Percentiles rank a stretch among this genome's conserved stretches.
Conservation (phyloP, 64 coral and sea anemone species). For the Montipora efflorescens region DNA sequence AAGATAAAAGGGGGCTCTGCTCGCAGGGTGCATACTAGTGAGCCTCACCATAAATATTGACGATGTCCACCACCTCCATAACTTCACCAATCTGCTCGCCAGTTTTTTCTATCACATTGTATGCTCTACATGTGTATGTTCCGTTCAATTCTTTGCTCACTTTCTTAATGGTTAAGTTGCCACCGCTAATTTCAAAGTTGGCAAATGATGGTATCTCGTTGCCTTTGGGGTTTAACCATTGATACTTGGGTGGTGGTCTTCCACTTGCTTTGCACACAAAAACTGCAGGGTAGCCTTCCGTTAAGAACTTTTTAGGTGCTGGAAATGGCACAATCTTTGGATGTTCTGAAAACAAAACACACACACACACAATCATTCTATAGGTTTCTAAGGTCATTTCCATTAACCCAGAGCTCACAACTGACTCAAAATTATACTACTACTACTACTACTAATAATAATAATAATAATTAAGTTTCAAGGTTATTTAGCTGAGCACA, state of each 20-base stretch:
- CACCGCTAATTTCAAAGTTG: not conserved
- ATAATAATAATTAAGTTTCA: no score
- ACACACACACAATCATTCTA: not conserved
- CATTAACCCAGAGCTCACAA: no score
- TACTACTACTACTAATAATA: no score
- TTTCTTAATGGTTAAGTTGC: conserved; percentile 42
- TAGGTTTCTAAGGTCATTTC: not conserved
- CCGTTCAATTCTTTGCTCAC: not conserved
- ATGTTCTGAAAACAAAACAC: not conserved
- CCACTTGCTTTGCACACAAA: conserved; percentile 60
- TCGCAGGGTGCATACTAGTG: no score
- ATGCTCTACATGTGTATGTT: conserved; percentile 52
- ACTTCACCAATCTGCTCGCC: not conserved
- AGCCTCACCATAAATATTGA: conserved; percentile 34
- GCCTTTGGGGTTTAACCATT: conserved; percentile 19
- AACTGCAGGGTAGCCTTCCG: conserved; percentile 14
- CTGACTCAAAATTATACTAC: no score
- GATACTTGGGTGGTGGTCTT: conserved; percentile 42
- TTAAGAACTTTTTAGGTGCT: conserved; percentile 8
- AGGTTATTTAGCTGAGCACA: no score
- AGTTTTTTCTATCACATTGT: conserved; percentile 9
- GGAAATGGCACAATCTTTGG: conserved; percentile 18
- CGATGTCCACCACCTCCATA: not conserved
- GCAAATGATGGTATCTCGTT: not conserved
- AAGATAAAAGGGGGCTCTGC: no score